These are phyloP conservation scores for Lasioglossum calceatum DNA, from an alignment of 2,888 invertebrate genomes.

Conservation along the genomic window DNA sequence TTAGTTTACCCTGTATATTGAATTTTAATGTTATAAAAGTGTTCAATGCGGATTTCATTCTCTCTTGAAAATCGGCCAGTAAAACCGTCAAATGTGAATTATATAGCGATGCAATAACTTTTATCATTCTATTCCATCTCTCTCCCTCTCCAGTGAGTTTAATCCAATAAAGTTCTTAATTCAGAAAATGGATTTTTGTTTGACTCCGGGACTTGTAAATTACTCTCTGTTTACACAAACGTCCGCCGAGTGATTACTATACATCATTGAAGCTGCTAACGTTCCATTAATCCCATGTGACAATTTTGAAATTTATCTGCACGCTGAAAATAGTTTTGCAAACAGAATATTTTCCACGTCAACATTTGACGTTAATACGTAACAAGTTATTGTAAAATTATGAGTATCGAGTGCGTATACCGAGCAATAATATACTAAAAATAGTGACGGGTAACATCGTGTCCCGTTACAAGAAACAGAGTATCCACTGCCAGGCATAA, in stretches of 20 bases:
- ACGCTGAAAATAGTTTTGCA: not conserved
- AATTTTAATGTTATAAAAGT: not conserved
- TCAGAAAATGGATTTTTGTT: not conserved
- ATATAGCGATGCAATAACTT: not conserved
- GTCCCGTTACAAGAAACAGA: not conserved
- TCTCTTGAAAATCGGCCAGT: not conserved
- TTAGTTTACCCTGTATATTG: not conserved
- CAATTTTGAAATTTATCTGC: not conserved
- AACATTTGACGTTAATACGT: not conserved
- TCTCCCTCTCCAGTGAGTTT: not conserved
- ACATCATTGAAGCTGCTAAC: not conserved
- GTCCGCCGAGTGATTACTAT: not conserved
- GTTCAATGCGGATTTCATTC: not conserved
- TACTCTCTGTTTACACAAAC: not conserved
- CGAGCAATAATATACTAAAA: not conserved
- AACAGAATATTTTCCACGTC: not conserved
- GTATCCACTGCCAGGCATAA: not conserved
- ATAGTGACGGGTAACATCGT: not conserved
- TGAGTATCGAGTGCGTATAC: not conserved
- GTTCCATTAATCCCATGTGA: not conserved
- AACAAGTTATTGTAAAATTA: not conserved
- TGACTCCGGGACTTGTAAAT: not conserved
- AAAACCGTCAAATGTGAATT: not conserved
- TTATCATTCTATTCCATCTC: not conserved
- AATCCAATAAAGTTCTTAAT: not conserved